Conservation (phyloP, 2,888 invertebrate species). For the Polydesmus complanatus region DNA sequence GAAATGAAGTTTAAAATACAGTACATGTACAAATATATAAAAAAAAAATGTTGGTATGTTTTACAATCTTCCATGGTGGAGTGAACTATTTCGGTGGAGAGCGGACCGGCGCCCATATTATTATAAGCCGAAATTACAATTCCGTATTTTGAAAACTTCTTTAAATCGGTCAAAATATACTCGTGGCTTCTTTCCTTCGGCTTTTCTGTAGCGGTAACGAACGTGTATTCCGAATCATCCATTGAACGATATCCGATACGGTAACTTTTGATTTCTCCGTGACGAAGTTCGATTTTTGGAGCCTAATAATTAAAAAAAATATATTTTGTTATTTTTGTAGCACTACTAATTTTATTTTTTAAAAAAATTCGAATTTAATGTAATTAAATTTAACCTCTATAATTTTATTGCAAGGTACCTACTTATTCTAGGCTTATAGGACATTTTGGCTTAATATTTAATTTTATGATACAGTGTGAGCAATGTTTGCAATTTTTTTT, state of each 20-base stretch:
- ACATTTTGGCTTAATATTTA: no score
- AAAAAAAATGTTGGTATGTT: background rate
- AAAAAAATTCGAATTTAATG: no score
- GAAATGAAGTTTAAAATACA: background rate
- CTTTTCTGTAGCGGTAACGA: slow-evolving; percentile 22
- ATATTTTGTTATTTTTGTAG: no score
- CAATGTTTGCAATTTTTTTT: no score
- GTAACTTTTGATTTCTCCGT: slow-evolving; percentile 34
- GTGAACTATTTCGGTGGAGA: slow-evolving; percentile 21
- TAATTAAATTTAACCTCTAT: no score
- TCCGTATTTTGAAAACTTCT: slow-evolving; percentile 23
- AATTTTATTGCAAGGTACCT: no score
- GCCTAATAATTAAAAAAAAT: slow-evolving; percentile 23
- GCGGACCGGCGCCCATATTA: slow-evolving; percentile 24
- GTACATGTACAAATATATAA: background rate
- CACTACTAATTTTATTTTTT: no score
- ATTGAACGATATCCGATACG: slow-evolving; percentile 31
- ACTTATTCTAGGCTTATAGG: no score
- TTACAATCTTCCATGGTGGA: slow-evolving; percentile 25
- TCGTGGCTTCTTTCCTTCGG: slow-evolving; percentile 19
- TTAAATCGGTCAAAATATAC: slow-evolving; percentile 27
- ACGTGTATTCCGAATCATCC: slow-evolving; percentile 13
- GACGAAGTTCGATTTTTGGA: slow-evolving; percentile 27
- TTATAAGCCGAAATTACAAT: slow-evolving; percentile 25
- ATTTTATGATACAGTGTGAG: no score